A percentile compares a stretch with the other conserved stretches of the same genome.
phyloP scores from a whole-genome alignment of 2,113 vertebrate genomes.

The Oryzias melastigma region DNA sequence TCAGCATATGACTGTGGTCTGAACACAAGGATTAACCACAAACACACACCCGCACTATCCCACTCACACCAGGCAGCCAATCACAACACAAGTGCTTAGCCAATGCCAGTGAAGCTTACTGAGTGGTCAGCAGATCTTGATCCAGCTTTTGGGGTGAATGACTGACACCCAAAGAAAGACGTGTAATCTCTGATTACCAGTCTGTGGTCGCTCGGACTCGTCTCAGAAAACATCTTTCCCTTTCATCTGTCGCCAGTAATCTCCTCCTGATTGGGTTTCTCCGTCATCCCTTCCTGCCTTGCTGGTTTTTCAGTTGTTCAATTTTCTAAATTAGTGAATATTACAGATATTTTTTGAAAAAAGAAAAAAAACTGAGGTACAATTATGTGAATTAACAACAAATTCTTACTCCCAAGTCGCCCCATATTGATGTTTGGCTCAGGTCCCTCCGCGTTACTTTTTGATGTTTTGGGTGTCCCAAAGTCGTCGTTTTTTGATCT shows the following conservation, averaged over 20 bases:
- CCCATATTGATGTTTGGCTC: too few relatives aligned
- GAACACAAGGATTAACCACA: conserved; percentile 42
- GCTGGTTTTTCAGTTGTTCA: background rate
- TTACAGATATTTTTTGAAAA: background rate
- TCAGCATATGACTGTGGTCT: conserved; percentile 26
- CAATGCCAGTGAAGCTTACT: conserved; percentile 34
- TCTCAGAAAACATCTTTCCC: conserved; percentile 10
- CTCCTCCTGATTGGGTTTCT: background rate
- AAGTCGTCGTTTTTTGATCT: too few relatives aligned
- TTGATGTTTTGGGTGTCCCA: too few relatives aligned
- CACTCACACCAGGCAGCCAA: conserved; percentile 22
- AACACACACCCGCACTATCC: conserved; percentile 10
- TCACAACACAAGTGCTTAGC: background rate
- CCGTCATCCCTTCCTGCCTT: conserved; percentile 3
- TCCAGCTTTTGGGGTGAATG: conserved; percentile 27
- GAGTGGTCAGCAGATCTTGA: conserved; percentile 11
- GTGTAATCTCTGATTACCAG: conserved; percentile 64
- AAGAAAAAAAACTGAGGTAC: background rate
- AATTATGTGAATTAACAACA: too few relatives aligned
- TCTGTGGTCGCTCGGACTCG: conserved; percentile 15
- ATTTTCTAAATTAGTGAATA: background rate
- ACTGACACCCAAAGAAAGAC: conserved; percentile 37
- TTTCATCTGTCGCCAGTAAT: conserved; percentile 13
- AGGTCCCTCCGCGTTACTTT: too few relatives aligned
- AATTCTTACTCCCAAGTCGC: too few relatives aligned